A percentile compares a stretch with the other conserved stretches of the same genome.
These are phyloP conservation scores for Agrotis puta DNA, from an alignment of 2,888 invertebrate species.

Conservation along the genomic window DNA sequence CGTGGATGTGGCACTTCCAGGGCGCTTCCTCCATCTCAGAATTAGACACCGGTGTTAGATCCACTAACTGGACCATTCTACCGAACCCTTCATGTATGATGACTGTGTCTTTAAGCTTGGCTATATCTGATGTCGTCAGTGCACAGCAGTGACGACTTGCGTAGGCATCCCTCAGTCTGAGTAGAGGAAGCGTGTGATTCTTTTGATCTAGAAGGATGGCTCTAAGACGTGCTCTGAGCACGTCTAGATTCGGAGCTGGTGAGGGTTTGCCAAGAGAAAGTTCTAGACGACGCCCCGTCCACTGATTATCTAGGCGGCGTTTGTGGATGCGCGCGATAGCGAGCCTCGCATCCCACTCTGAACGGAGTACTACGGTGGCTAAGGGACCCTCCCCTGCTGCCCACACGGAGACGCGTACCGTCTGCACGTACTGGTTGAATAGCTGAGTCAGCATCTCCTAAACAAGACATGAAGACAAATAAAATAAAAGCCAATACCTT, in stretches of 20 bases:
- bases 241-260: conserved; percentile 92
- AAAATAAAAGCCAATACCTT: background rate
- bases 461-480: conserved; percentile 22
- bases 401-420: conserved; percentile 84
- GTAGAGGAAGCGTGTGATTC: conserved; percentile 93
- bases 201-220: conserved; percentile 95
- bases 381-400: conserved; percentile 89
- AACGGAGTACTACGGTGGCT: conserved; percentile 93
- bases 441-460: conserved; percentile 86
- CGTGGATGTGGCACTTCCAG: conserved; percentile 90
- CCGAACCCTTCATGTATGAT: conserved; percentile 85
- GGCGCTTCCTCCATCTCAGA: conserved; percentile 86
- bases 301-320: conserved; percentile 92
- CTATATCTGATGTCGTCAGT: conserved; percentile 93
- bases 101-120: conserved; percentile 94
- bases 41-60: conserved; percentile 80
- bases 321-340: conserved; percentile 96
- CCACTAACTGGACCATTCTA: conserved; percentile 84
- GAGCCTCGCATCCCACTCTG: conserved; percentile 93
- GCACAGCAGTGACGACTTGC: conserved; percentile 95
- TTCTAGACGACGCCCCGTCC: conserved; percentile 94
- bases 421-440: conserved; percentile 83
- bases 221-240: conserved; percentile 93
- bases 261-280: conserved; percentile 93
- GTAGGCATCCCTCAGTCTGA: conserved; percentile 95